Evolutionary conservation across 2,888 invertebrate genomes (phyloP).

Genomic region (Alentia gelatinosa): DNA sequence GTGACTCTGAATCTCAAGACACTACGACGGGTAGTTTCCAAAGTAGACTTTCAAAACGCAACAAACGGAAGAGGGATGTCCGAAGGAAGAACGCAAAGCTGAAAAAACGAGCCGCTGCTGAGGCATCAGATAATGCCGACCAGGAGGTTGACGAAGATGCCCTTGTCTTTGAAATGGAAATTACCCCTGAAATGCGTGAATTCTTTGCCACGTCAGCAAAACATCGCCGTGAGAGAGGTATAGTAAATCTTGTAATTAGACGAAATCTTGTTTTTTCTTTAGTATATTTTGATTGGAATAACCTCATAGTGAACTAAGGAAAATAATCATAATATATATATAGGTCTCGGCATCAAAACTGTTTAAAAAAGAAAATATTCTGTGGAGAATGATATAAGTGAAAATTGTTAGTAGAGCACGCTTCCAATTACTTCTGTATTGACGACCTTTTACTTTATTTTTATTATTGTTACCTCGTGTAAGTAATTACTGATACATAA

Average conservation of each 20-base stretch:
- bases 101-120: conserved; percentile 69
- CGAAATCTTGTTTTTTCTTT: neutral
- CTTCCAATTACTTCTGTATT: too few relatives aligned
- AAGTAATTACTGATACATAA: too few relatives aligned
- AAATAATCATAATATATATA: neutral
- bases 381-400: too few relatives aligned
- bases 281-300: neutral
- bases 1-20: neutral
- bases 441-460: too few relatives aligned
- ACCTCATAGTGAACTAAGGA: too few relatives aligned
- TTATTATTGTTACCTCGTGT: too few relatives aligned
- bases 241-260: too few relatives aligned
- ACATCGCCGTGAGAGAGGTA: conserved; percentile 82
- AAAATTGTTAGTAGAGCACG: too few relatives aligned
- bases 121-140: neutral
- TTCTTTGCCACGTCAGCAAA: conserved; percentile 85
- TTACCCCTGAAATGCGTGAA: conserved; percentile 85
- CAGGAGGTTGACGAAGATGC: neutral
- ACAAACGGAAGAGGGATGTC: neutral
- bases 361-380: too few relatives aligned
- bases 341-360: too few relatives aligned
- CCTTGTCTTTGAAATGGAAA: conserved; percentile 82
- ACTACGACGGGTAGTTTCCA: neutral
- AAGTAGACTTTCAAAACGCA: neutral
- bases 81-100: neutral